phyloP scores from a whole-genome alignment of 2,797 vertebrate genomes.

The Peromyscus melanophrys region DNA sequence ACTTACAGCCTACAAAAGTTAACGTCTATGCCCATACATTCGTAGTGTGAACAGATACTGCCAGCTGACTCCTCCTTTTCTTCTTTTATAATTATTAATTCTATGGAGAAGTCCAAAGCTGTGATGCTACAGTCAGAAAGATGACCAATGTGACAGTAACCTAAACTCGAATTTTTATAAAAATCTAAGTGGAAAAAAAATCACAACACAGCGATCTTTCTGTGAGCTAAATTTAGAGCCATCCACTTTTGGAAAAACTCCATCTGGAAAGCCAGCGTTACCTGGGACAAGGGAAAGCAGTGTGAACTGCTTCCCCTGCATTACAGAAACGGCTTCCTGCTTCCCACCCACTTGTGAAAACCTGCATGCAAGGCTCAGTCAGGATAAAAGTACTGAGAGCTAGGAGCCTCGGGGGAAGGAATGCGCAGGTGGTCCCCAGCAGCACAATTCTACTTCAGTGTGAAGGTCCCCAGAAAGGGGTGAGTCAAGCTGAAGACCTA shows the following conservation, averaged over 20 bases:
- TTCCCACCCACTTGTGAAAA: neutral
- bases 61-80: conserved; percentile 37
- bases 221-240: neutral
- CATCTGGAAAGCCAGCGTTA: neutral
- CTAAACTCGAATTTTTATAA: conserved; percentile 19
- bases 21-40: conserved; percentile 8
- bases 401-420: neutral
- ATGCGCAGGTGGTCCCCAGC: rapidly evolving
- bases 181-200: conserved; percentile 45
- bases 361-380: neutral
- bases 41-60: conserved; percentile 32
- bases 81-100: conserved; percentile 20
- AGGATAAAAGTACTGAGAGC: neutral
- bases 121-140: conserved; percentile 24
- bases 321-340: neutral
- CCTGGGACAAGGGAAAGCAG: neutral
- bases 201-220: neutral
- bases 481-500: neutral
- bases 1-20: neutral
- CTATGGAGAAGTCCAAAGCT: conserved; percentile 31
- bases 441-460: neutral
- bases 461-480: neutral
- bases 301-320: neutral
- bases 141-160: conserved; percentile 6
- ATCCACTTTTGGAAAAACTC: neutral